Evolutionary conservation across 2,797 vertebrate genomes (phyloP), one percentile per base, ranked within the genome.

Genomic region (Sebastes goodei): DNA sequence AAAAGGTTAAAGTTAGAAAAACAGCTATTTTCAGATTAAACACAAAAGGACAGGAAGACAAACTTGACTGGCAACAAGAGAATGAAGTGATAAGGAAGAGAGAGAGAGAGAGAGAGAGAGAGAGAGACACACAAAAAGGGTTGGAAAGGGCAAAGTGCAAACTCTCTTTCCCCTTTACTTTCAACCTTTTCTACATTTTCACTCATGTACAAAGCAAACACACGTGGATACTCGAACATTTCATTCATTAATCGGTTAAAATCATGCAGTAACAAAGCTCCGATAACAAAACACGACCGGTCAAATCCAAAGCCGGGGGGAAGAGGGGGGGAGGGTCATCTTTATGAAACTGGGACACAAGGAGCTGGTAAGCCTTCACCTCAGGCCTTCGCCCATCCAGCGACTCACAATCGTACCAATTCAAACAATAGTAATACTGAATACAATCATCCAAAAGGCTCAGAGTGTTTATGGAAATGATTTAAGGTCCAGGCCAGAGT

Each of bases 51-150:
- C 20, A 71, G 46, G 71, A 81, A 82, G 82, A 92, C 64, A 82
- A 82, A 92, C 53, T 78, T 21, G 92, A 94, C 92, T 93, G 93
- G 91, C 87, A 65, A 88, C 74, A 67, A 83, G 74, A 85, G 78
- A 81, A 82, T 70, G 78, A 71, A 84, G 66, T 42, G 56, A 72
- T 32, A 25, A 84, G 63, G 64, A 78, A 73, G 64, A 88, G 71
- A 88, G 71, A 62, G 66, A 63, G 25, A 27, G 25, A 56, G 23
- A 63, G 70, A 56, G 23, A 88, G 70, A 88, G 25, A 56, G 23
- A 63, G 70, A 56, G 12, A 88, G 70, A 88, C 35, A 81, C 81
- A 86, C 76, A 81, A 52, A 75, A 27, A 84, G 69, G 80, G 73
- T 66, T 77, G 71, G 83, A 92, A 90, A 83, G 81, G 86, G 83